Conservation (phyloP, 2,888 invertebrate species). For the Baccha elongata region DNA sequence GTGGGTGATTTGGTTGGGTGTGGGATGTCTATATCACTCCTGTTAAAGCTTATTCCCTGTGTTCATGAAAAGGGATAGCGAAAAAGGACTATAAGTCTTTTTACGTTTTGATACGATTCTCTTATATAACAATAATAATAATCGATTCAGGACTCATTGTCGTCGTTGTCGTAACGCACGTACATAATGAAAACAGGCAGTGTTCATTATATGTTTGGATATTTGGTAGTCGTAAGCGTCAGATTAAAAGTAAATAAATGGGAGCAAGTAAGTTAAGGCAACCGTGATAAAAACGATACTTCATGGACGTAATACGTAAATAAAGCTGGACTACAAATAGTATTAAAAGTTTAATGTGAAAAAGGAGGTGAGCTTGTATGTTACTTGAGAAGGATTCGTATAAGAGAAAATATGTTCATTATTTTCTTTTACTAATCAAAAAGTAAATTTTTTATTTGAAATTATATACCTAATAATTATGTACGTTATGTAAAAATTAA, state of each 20-base stretch:
- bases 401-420: too few relatives aligned
- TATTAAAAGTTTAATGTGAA: constrained; percentile 62
- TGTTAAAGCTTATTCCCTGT: not conserved
- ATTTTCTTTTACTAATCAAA: too few relatives aligned
- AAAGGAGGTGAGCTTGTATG: constrained; percentile 27
- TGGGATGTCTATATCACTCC: not conserved
- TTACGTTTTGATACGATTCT: constrained; percentile 35
- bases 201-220: constrained; percentile 69
- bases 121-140: too few relatives aligned
- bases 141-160: constrained; percentile 41
- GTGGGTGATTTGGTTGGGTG: not conserved
- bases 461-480: too few relatives aligned
- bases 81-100: constrained; percentile 57
- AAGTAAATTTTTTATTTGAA: too few relatives aligned
- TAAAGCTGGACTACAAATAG: constrained; percentile 58
- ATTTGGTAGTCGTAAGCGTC: constrained; percentile 66
- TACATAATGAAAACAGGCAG: constrained; percentile 55
- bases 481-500: too few relatives aligned
- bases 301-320: constrained; percentile 48
- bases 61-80: constrained; percentile 12
- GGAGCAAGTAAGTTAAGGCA: constrained; percentile 57
- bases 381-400: too few relatives aligned
- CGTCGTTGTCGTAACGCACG: constrained; percentile 26
- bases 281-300: constrained; percentile 58
- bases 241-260: constrained; percentile 72